phyloP scores from a whole-genome alignment of 2,888 invertebrate genomes.

The Timandra comae region DNA sequence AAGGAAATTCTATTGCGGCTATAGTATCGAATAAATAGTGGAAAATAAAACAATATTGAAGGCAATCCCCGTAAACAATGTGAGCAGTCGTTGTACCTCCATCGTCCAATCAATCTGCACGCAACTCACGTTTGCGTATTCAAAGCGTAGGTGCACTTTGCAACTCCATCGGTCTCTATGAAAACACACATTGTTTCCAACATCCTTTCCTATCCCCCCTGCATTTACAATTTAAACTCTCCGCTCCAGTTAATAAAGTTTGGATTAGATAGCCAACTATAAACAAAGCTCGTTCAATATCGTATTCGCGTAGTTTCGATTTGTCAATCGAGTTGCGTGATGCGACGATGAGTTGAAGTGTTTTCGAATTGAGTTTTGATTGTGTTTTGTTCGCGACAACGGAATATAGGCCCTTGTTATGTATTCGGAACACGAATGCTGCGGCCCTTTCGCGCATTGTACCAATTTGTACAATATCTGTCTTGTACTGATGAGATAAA shows the following conservation, averaged over 20 bases:
- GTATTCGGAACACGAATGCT: slow-evolving; percentile 54
- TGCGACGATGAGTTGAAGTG: slow-evolving; percentile 53
- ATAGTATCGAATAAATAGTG: no score
- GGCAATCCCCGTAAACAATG: no score
- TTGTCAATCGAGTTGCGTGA: slow-evolving; percentile 41
- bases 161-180: slow-evolving; percentile 21
- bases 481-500: no score
- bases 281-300: slow-evolving; percentile 14
- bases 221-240: slow-evolving; percentile 8
- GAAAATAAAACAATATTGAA: no score
- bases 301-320: slow-evolving; percentile 32
- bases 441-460: slow-evolving; percentile 25
- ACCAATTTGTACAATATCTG: no score
- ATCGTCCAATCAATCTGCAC: slow-evolving; percentile 33
- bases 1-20: no score
- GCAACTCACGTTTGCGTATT: slow-evolving; percentile 30
- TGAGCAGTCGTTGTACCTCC: neutral
- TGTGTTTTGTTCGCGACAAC: slow-evolving; percentile 50
- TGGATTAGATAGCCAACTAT: neutral
- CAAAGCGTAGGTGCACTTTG: slow-evolving; percentile 28
- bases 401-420: slow-evolving; percentile 51
- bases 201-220: slow-evolving; percentile 4
- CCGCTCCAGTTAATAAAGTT: neutral
- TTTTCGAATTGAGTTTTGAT: slow-evolving; percentile 64
- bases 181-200: slow-evolving; percentile 15